These are phyloP conservation scores for Sus cebifrons DNA, from an alignment of 2,797 vertebrate genomes.

Conservation along the genomic window DNA sequence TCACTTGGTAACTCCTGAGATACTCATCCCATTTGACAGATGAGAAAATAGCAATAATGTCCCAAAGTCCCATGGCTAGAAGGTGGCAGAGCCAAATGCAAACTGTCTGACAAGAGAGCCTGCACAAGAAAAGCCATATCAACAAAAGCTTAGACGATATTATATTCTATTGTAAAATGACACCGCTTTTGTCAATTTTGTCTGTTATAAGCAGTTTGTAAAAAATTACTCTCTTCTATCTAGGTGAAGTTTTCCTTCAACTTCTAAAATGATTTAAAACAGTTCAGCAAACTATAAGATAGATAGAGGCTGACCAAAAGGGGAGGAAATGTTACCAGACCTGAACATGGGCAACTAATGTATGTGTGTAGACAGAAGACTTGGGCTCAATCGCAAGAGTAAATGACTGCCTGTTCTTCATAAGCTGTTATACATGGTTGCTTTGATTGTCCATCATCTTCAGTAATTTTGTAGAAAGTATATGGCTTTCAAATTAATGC, in stretches of 20 bases:
- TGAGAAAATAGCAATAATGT: not conserved
- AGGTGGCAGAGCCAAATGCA: not conserved
- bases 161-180: not conserved
- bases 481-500: not conserved
- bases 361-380: not conserved
- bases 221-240: not conserved
- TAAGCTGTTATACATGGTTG: not conserved
- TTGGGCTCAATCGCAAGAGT: not conserved
- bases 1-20: not conserved
- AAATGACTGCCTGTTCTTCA: not conserved
- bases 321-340: not conserved
- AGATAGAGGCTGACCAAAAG: not conserved
- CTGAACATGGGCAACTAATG: not conserved
- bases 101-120: not conserved
- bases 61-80: not conserved
- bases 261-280: constrained; percentile 46
- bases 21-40: not conserved
- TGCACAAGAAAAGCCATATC: not conserved
- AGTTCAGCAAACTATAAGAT: not conserved
- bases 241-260: not conserved
- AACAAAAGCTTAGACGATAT: not conserved
- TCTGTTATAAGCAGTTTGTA: not conserved
- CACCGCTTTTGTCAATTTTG: too few species aligned
- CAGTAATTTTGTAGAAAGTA: not conserved
- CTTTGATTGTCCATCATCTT: not conserved